phyloP scores from a whole-genome alignment of 2,113 vertebrate genomes.

The Myotis yumanensis region DNA sequence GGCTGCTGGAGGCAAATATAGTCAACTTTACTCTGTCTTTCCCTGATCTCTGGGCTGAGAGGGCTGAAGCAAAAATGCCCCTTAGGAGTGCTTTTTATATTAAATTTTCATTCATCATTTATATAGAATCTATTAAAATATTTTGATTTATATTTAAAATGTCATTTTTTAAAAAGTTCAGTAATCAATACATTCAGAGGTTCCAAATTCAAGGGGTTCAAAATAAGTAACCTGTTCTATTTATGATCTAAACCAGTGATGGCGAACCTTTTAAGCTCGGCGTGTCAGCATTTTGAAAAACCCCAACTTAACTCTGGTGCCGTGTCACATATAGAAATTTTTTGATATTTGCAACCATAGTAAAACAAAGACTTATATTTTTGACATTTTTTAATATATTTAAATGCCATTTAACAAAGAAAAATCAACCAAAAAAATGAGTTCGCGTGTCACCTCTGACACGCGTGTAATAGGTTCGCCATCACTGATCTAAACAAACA shows the following conservation, averaged over 20 bases:
- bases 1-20: neutral
- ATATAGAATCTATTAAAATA: neutral
- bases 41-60: neutral
- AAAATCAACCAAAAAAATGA: too few relatives aligned
- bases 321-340: too few relatives aligned
- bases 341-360: too few relatives aligned
- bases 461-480: too few relatives aligned
- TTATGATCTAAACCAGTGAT: neutral
- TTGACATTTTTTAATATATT: too few relatives aligned
- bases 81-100: neutral
- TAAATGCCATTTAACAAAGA: too few relatives aligned
- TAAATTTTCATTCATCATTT: neutral
- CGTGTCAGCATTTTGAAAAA: too few relatives aligned
- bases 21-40: neutral
- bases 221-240: neutral
- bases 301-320: too few relatives aligned
- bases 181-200: neutral
- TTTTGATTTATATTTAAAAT: constrained; percentile 26
- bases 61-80: neutral
- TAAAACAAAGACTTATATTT: too few relatives aligned
- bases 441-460: too few relatives aligned
- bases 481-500: neutral
- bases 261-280: too few relatives aligned
- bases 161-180: neutral
- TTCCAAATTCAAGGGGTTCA: constrained; percentile 22